phyloP scores from a whole-genome alignment of 2,888 invertebrate genomes.

The Tenthredo livida region DNA sequence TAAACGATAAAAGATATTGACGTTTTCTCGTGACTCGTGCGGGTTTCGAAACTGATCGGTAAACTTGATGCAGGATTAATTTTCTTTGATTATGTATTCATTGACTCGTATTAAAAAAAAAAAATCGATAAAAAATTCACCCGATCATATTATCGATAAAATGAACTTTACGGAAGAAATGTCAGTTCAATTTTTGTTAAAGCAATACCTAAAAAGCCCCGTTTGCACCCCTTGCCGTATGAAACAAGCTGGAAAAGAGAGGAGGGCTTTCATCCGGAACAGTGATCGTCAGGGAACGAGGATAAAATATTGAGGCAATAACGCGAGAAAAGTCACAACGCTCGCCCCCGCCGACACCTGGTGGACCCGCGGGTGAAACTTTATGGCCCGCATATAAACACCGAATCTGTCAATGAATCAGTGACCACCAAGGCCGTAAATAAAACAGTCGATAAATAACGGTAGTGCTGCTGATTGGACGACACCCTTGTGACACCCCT shows the following conservation, averaged over 20 bases:
- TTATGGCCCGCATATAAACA: constrained; percentile 63
- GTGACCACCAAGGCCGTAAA: constrained; percentile 62
- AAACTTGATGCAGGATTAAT: neutral
- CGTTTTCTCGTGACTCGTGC: neutral
- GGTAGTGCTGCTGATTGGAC: constrained; percentile 62
- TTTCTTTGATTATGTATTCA: neutral
- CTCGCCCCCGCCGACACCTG: constrained; percentile 32
- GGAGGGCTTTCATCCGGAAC: constrained; percentile 34
- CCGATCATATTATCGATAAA: neutral
- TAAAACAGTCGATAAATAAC: constrained; percentile 64
- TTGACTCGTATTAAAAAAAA: neutral
- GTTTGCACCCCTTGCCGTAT: neutral
- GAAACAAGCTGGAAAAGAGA: constrained; percentile 27
- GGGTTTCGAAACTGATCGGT: neutral
- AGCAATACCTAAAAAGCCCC: neutral
- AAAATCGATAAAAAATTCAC: neutral
- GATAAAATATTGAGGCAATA: constrained; percentile 49
- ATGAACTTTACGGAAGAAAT: neutral
- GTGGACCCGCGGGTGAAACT: constrained; percentile 56
- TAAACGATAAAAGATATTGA: neutral
- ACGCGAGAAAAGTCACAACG: constrained; percentile 41
- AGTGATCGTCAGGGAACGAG: constrained; percentile 34
- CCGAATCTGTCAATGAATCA: constrained; percentile 65
- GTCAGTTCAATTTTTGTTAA: constrained; percentile 20
- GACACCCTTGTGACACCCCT: constrained; percentile 56